Evolutionary conservation across 2,888 invertebrate species (phyloP).

Genomic region (Yponomeuta plumbellus): DNA sequence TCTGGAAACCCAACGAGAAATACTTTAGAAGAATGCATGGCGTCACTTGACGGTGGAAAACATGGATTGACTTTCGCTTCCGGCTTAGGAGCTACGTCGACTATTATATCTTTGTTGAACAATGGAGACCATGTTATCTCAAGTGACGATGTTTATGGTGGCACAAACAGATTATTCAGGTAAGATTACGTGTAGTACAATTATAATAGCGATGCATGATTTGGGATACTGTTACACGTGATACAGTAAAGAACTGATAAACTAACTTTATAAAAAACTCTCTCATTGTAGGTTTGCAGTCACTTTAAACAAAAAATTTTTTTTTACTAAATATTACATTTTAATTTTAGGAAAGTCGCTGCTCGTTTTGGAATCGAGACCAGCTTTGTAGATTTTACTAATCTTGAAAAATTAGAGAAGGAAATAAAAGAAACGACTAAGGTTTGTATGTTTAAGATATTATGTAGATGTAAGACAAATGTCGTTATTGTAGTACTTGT

Average conservation of each 20-base stretch:
- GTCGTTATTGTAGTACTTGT: no score
- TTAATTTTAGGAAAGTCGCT: constrained; percentile 62
- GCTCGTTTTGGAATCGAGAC: constrained; percentile 83
- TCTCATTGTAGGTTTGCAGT: background rate
- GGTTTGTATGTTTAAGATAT: constrained; percentile 59
- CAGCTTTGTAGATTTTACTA: constrained; percentile 86
- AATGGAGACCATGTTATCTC: constrained; percentile 93
- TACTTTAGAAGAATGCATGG: constrained; percentile 91
- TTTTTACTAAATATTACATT: constrained; percentile 6
- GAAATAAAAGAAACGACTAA: constrained; percentile 90
- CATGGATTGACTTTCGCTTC: constrained; percentile 90
- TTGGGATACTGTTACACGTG: no score
- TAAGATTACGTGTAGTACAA: constrained; percentile 30
- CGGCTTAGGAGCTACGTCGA: constrained; percentile 91
- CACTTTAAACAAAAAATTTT: background rate
- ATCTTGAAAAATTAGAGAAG: constrained; percentile 78
- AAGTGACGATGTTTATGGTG: constrained; percentile 96
- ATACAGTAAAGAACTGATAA: no score
- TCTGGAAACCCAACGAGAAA: constrained; percentile 96
- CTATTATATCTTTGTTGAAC: constrained; percentile 83
- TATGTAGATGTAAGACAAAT: background rate
- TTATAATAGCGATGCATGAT: no score
- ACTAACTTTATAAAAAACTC: background rate
- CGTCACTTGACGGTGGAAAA: constrained; percentile 92
- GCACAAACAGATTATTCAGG: constrained; percentile 85